Evolutionary conservation across 2,113 vertebrate species (phyloP), one percentile per base, ranked within the genome.

Genomic region (Irena cyanogastra): DNA sequence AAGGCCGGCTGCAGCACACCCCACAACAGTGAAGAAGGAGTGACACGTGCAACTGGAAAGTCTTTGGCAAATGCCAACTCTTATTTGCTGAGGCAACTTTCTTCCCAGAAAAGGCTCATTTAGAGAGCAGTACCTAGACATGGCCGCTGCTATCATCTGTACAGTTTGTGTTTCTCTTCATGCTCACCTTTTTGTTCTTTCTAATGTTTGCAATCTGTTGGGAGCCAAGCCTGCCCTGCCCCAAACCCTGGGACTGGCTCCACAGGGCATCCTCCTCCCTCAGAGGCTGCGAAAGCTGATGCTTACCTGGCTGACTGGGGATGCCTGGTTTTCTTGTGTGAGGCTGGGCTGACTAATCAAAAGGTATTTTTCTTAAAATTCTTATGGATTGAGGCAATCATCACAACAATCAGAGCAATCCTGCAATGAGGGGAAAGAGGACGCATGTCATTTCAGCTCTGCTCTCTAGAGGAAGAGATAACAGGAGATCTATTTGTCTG

Each of bases 281-380:
- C 75, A 21, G 65, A 44, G 69, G 23, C 37, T 42, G 30, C 54
- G 59, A 57, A 60, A 69, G 41, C n/a, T 83, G 61, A 39, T 45
- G 53, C 78, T 85, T 90, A 79, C 41, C 78, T 69, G 66, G 41
- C 35, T 85, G 84, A 28, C 57, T 59, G 64, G 72, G 77, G n/a
- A 74, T 0, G 7, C 50, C 74, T 42, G 47, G 16, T 45, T 83
- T 64, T 65, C 75, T 68, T 54, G 23, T 1, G 2, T 5, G 3
- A 57, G 64, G 44, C 52, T 49, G 49, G 39, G 47, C 39, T 71
- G 61, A 60, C 60, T 91, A 89, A 93, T 90, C 82, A 80, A 92
- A 94, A 75, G 81, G 61, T 90, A 85, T 87, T 92, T 95, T 93
- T 91, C 75, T 87, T 83, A 50, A 91, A 61, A 87, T 87, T 92